Evolutionary conservation across 1,140 invertebrate genomes (phyloP).

Genomic region (Oscheius sp.): DNA sequence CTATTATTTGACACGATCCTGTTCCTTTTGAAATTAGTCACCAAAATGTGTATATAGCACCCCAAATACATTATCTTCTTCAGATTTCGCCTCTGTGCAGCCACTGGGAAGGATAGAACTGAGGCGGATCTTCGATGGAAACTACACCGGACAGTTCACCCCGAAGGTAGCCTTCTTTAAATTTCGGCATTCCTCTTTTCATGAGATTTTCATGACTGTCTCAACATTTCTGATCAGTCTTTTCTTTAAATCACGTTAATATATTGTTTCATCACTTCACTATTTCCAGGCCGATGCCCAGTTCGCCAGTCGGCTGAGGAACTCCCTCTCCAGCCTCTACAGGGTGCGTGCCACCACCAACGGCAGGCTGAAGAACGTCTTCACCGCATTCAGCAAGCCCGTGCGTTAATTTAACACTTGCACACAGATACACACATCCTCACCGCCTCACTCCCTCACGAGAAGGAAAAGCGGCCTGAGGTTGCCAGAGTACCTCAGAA

Average conservation of each 20-base stretch:
- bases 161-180: neutral
- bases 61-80: too few relatives aligned
- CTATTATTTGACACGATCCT: too few relatives aligned
- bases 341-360: neutral
- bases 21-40: too few relatives aligned
- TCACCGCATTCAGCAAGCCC: conserved; percentile 8
- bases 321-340: neutral
- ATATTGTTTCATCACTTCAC: too few relatives aligned
- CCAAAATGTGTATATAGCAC: too few relatives aligned
- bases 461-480: too few relatives aligned
- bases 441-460: too few relatives aligned
- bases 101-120: conserved; percentile 19
- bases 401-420: conserved; percentile 9
- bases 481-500: too few relatives aligned
- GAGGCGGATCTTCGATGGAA: conserved; percentile 18
- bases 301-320: neutral
- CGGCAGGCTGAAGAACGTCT: neutral
- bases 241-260: neutral
- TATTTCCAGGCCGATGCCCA: neutral
- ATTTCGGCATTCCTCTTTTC: conserved; percentile 9
- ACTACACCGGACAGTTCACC: conserved; percentile 22
- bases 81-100: conserved; percentile 8
- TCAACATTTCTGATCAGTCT: neutral
- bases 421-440: neutral
- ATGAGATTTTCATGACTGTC: neutral